Evolutionary conservation across 1,140 invertebrate species (phyloP).

Genomic region (Neodiprion fabricii): DNA sequence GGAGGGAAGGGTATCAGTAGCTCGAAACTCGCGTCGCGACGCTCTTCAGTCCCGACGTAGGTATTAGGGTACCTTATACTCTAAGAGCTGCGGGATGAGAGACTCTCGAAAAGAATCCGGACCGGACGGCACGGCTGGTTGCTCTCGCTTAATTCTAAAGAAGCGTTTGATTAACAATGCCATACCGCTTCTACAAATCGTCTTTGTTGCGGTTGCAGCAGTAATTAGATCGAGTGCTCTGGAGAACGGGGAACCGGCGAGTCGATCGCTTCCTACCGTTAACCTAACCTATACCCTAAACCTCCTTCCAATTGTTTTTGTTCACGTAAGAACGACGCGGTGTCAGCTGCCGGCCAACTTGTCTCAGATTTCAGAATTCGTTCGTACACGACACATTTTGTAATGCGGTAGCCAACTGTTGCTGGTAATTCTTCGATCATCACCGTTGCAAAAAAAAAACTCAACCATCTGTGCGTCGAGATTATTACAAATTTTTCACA

Average conservation of each 20-base stretch:
- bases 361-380: too few species aligned
- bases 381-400: too few species aligned
- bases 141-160: slow-evolving; percentile 2
- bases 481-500: too few species aligned
- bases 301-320: background rate
- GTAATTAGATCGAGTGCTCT: background rate
- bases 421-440: too few species aligned
- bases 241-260: background rate
- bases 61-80: background rate
- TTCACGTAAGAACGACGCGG: background rate
- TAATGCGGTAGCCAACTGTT: too few species aligned
- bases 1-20: background rate
- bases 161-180: slow-evolving; percentile 3
- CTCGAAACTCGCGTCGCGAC: background rate
- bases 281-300: background rate
- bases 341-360: background rate
- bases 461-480: too few species aligned
- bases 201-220: background rate
- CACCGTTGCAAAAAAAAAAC: too few species aligned
- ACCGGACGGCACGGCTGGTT: background rate
- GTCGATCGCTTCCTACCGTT: background rate
- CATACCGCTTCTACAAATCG: slow-evolving; percentile 4
- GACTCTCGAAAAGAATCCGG: slow-evolving; percentile 7
- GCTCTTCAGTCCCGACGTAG: background rate
- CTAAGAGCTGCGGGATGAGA: background rate